Evolutionary conservation across 1,140 invertebrate genomes (phyloP).

Genomic region (Kradibia gibbosae): DNA sequence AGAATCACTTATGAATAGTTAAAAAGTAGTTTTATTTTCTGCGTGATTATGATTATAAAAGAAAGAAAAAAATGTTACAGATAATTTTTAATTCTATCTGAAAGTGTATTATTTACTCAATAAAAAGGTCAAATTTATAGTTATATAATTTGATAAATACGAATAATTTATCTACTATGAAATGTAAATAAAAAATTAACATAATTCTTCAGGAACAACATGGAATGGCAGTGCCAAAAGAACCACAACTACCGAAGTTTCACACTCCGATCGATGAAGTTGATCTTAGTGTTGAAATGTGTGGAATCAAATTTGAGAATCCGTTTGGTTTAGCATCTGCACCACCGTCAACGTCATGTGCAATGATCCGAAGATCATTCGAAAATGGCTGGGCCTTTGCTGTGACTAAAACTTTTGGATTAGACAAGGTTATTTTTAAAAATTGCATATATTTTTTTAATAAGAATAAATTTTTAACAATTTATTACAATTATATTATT

Average conservation of each 20-base stretch:
- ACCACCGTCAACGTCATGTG: constrained; percentile 92
- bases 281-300: constrained; percentile 92
- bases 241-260: constrained; percentile 90
- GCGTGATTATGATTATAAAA: too few species aligned
- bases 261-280: constrained; percentile 94
- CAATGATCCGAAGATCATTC: constrained; percentile 96
- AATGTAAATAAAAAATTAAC: too few species aligned
- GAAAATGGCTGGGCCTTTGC: constrained; percentile 97
- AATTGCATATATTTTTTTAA: neutral
- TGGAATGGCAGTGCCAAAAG: constrained; percentile 76
- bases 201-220: constrained; percentile 70
- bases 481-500: too few species aligned
- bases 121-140: too few species aligned
- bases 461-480: too few species aligned
- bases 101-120: too few species aligned
- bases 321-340: constrained; percentile 98
- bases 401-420: constrained; percentile 95
- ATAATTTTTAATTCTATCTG: too few species aligned
- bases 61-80: too few species aligned
- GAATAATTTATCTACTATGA: too few species aligned
- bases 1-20: too few species aligned
- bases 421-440: constrained; percentile 85
- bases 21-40: too few species aligned
- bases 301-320: constrained; percentile 95
- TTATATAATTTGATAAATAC: too few species aligned